Base-by-base conservation (phyloP, 2,888 invertebrate genomes). In the Platycheirus rosarum region DNA sequence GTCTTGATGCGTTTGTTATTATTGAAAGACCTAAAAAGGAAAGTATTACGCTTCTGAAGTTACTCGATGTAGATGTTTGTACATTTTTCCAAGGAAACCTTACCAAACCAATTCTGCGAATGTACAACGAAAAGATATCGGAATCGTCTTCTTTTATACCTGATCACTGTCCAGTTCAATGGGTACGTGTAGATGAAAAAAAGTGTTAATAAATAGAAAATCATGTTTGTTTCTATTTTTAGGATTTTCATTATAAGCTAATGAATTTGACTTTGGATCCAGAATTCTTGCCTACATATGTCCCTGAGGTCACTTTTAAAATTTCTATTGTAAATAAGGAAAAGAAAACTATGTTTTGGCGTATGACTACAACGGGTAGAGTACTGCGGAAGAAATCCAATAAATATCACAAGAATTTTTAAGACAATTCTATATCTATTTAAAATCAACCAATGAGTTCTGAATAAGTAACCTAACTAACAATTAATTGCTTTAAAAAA, bases 271-370 rank as follows among this genome's bases (percentile, higher is more conserved):
- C 49, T 1, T 7, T 49, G 14, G 26, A 29, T 4, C 1, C 49
- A 1, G 26, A 13, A 0, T 9, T 49, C 8, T 29, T 49, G 2
- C 49, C 49, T 7, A 4, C 4, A 14, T 49, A 49, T 49, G 0
- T 49, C 2, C 49, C 49, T 14, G 49, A 49, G 14, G 9, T 14
- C 8, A 7, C 26, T 1, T 26, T 49, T 9, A 49, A 49, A 49
- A 0, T 49, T 8, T 11, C 29, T 0, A 9, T 49, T n/a, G 5
- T 14, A 4, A 14, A 29, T 29, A 49, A 49, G 26, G 49, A 49
- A 14, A 49, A 14, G 6, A 49, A 49, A 49, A 26, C 13, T 2
- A 14, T 49, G 26, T 20, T 46, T 20, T 46, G 46, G 46, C 20
- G 20, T 0, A 1, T 6, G 6, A 20, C n/a, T 5, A n/a, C n/a